A percentile compares a stretch with the other conserved stretches of the same genome.
phyloP scores from a whole-genome alignment of 2,797 vertebrate species.

The Schizothorax lantsangensis region DNA sequence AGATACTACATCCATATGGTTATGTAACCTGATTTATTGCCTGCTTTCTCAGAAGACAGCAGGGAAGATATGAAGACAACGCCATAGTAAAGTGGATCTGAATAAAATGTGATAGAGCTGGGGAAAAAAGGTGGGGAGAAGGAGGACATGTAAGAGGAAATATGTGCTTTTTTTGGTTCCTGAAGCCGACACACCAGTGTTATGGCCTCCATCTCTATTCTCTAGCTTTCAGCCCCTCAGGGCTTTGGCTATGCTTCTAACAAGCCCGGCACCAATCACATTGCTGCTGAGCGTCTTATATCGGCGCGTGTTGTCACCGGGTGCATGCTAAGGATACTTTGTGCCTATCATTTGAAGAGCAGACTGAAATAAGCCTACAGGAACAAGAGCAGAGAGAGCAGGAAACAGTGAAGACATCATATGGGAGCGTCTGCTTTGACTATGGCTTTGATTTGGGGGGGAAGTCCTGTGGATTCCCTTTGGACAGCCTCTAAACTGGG shows the following conservation, averaged over 20 bases:
- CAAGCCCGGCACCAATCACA: constrained; percentile 46
- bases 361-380: constrained; percentile 55
- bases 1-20: constrained; percentile 1
- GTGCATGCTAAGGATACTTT: constrained; percentile 43
- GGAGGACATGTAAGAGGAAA: constrained; percentile 14
- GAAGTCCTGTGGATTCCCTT: not conserved
- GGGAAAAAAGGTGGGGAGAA: not conserved
- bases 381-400: constrained; percentile 34
- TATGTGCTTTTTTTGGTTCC: constrained; percentile 44
- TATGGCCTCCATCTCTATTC: constrained; percentile 48
- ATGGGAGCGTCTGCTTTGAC: constrained; percentile 15
- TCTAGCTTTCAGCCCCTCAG: constrained; percentile 38
- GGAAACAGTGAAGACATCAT: constrained; percentile 8
- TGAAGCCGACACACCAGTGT: constrained; percentile 41
- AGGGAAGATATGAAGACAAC: constrained; percentile 16
- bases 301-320: constrained; percentile 42
- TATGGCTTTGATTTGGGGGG: not conserved
- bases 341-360: constrained; percentile 30
- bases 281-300: constrained; percentile 36
- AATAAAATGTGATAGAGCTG: constrained; percentile 38
- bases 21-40: constrained; percentile 27
- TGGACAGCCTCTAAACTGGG: not conserved
- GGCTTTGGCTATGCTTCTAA: constrained; percentile 60
- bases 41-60: constrained; percentile 19
- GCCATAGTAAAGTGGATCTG: not conserved